Percentiles rank a stretch among this genome's conserved stretches.
phyloP scores from a whole-genome alignment of 2,888 invertebrate genomes.

The Nineta flava region DNA sequence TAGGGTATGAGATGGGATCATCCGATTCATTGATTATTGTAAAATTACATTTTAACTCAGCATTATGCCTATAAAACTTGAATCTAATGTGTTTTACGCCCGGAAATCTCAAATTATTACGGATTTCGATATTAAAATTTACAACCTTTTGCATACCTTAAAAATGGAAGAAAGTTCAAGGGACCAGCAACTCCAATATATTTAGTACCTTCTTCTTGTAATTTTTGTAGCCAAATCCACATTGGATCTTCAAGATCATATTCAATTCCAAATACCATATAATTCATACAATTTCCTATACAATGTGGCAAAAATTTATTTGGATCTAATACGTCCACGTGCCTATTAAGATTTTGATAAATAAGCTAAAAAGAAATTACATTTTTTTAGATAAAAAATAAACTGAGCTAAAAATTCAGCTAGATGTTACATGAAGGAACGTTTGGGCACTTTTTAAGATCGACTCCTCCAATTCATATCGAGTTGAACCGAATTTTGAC shows the following conservation, averaged over 20 bases:
- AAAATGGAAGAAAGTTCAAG: conserved; percentile 69
- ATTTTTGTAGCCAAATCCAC: conserved; percentile 59
- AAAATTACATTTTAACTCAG: too few relatives aligned
- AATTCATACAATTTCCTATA: conserved; percentile 61
- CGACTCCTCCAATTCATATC: conserved; percentile 45
- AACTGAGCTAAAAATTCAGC: too few relatives aligned
- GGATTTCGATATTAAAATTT: too few relatives aligned
- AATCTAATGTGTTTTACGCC: too few relatives aligned
- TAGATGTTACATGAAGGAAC: conserved; percentile 42
- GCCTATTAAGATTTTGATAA: too few relatives aligned
- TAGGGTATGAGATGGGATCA: too few relatives aligned
- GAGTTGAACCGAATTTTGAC: conserved; percentile 43
- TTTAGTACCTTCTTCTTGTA: conserved; percentile 73
- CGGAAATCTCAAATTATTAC: too few relatives aligned
- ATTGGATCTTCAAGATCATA: conserved; percentile 51
- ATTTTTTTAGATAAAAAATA: too few relatives aligned
- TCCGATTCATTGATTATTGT: too few relatives aligned
- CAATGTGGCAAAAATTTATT: conserved; percentile 43
- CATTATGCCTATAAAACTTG: too few relatives aligned
- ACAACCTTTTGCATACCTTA: conserved; percentile 36
- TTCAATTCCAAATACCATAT: conserved; percentile 59
- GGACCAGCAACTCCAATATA: conserved; percentile 69
- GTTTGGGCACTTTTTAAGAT: conserved; percentile 45
- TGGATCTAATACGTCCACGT: conserved; percentile 32
- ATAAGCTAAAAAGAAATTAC: too few relatives aligned